Evolutionary conservation across 2,888 invertebrate genomes (phyloP), one percentile per base, ranked within the genome.

Genomic region (Silvanus unidentatus): DNA sequence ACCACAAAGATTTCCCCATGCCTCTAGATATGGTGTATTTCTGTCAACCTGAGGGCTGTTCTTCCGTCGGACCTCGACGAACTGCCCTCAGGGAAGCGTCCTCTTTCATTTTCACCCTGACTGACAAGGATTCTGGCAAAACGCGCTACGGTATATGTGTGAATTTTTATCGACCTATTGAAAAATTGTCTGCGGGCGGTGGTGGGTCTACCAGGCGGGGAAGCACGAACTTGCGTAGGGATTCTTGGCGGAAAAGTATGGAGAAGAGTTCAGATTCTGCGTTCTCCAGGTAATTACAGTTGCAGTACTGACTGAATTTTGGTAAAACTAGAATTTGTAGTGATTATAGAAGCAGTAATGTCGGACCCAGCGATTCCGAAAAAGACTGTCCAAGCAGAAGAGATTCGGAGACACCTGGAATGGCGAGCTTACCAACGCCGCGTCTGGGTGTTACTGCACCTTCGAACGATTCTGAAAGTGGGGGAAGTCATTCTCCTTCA

Each of bases 1-100:
- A 97, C 73, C 97, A 97, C 75, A 85, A 88, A 68, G 99, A 99
- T 74, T 99, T 99, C 71, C 90, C 93, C 0, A 77, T 99, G 62
- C 97, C 99, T 1, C 77, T 94, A 65, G 99, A 99, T 72, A 97
- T 99, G 83, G 96, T 98, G 16, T 98, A 95, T 74, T 99, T 99
- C 75, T 99, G 99, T 68, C 99, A 99, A 72, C 99, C 99, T 1
- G 99, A 99, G 74, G 99, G 99, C 43, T 99, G 98, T 71, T 87
- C 87, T 52, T 89, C 86, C 50, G 88, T 93, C 49, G 93, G 94
- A 10, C 93, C 93, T 5, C 83, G 91, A 59, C 81, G 89, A 50
- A 85, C 88, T 13, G 84, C 85, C 29, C 75, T 86, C 39, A 77
- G 95, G 47, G 97, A 99, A 71, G 89, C 94, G 41, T 89, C 91